Percentiles rank a stretch among this genome's conserved stretches.
Evolutionary conservation across 2,888 invertebrate genomes (phyloP).

Genomic region (Linnaemya vulpina): DNA sequence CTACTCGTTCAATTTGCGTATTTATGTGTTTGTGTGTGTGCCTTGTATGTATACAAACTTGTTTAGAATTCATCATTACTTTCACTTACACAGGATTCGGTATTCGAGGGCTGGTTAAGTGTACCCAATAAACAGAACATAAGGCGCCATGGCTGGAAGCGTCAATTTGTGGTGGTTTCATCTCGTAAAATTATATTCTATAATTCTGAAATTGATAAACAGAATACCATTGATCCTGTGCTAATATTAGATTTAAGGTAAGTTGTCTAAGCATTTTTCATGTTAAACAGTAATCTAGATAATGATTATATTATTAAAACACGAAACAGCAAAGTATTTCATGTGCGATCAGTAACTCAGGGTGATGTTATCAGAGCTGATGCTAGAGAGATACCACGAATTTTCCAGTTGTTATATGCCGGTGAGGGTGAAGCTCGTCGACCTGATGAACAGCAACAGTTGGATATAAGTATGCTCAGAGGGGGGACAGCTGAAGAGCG

Average conservation of each 20-base stretch:
- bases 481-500: constrained; percentile 82
- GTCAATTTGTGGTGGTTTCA: constrained; percentile 98
- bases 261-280: constrained; percentile 75
- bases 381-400: constrained; percentile 99
- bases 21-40: constrained; percentile 16
- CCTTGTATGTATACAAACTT: constrained; percentile 21
- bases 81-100: constrained; percentile 85
- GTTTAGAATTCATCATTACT: constrained; percentile 78
- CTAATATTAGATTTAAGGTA: constrained; percentile 97
- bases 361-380: constrained; percentile 99
- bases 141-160: constrained; percentile 97
- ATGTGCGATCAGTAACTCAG: constrained; percentile 98
- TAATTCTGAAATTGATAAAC: constrained; percentile 96
- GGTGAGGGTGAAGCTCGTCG: constrained; percentile 97
- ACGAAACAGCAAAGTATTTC: constrained; percentile 94
- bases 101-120: constrained; percentile 97
- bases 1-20: constrained; percentile 36
- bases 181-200: constrained; percentile 99
- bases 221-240: constrained; percentile 94
- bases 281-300: constrained; percentile 56
- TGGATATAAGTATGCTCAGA: constrained; percentile 85
- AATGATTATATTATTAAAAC: background rate
- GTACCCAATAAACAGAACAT: constrained; percentile 98
- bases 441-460: constrained; percentile 87
- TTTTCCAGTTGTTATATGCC: constrained; percentile 98